A percentile compares a stretch with the other conserved stretches of the same genome.
phyloP scores from a whole-genome alignment of 2,113 vertebrate species.

The Alces alces region DNA sequence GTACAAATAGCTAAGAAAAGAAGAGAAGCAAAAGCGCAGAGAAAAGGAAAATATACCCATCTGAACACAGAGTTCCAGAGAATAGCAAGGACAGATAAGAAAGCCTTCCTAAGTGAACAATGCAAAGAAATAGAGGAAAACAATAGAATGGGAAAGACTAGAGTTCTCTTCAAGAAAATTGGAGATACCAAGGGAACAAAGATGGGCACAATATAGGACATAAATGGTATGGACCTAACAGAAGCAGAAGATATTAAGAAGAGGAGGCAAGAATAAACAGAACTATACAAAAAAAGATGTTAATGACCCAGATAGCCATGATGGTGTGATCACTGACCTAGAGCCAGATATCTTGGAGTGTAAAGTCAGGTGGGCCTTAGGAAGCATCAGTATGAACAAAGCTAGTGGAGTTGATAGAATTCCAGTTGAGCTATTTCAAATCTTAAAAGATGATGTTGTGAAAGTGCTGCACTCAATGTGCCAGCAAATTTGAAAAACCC shows the following conservation, averaged over 20 bases:
- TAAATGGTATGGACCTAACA: neutral
- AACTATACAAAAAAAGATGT: neutral
- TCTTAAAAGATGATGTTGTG: neutral
- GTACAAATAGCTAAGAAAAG: neutral
- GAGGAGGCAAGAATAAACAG: neutral
- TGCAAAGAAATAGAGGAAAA: neutral
- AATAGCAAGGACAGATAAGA: neutral
- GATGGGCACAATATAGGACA: neutral
- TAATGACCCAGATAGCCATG: neutral
- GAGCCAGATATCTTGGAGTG: neutral
- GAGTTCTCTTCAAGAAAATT: neutral
- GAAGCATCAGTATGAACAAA: neutral
- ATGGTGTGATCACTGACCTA: neutral
- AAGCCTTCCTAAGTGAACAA: neutral
- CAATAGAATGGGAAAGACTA: neutral
- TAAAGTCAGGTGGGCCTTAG: neutral
- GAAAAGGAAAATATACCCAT: neutral
- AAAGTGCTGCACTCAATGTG: neutral
- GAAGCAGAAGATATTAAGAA: neutral
- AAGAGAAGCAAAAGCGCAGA: neutral
- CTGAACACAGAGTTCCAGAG: neutral
- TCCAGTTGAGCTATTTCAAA: neutral
- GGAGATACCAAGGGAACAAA: neutral
- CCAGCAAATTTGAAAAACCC: neutral
- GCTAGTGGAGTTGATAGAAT: neutral